Evolutionary conservation across 2,113 vertebrate species (phyloP), one percentile per base, ranked within the genome.

Genomic region (Phrynosoma platyrhinos): DNA sequence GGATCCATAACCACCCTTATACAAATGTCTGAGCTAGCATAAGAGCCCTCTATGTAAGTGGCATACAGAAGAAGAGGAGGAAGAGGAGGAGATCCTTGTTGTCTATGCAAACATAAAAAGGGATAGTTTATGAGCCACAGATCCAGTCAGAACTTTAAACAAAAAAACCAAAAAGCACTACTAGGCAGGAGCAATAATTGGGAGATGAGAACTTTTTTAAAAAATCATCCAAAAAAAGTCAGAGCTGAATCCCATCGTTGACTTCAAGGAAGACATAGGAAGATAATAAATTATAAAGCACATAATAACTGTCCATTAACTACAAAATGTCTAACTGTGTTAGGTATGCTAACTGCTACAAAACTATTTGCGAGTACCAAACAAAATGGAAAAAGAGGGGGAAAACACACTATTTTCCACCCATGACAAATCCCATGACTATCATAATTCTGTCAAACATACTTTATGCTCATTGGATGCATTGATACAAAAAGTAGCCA

Each of bases 231-330:
- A 36, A 77, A 10, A 10, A 62, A 53, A 77, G 42, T 27, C 90
- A 78, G 55, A 21, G 88, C 42, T 9, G 62, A 85, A 81, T n/a
- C 79, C 55, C 18, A 79, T n/a, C 12, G 84, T 12, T 82, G 1
- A 53, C 76, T 9, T n/a, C 27, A 36, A 55, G 42, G 21, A 64
- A 47, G 86, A 84, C 2, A 52, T 0, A 2, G 82, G 9, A 30
- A 87, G 36, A 83, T 71, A 9, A 71, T 30, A 40, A 69, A 47
- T 78, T 32, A n/a, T n/a, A 91, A 80, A 52, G 47, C 69, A 14
- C n/a, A 86, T 75, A 86, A 30, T 64, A 77, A 47, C 20, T 89
- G 20, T 89, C 20, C 21, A 47, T 40, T 86, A 87, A 86, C 27
- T 81, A 88, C 64, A 83, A 20, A 23, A 79, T 4, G 4, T 88